phyloP scores from a whole-genome alignment of 2,113 vertebrate genomes.

The Phylloscopus trochiloides region DNA sequence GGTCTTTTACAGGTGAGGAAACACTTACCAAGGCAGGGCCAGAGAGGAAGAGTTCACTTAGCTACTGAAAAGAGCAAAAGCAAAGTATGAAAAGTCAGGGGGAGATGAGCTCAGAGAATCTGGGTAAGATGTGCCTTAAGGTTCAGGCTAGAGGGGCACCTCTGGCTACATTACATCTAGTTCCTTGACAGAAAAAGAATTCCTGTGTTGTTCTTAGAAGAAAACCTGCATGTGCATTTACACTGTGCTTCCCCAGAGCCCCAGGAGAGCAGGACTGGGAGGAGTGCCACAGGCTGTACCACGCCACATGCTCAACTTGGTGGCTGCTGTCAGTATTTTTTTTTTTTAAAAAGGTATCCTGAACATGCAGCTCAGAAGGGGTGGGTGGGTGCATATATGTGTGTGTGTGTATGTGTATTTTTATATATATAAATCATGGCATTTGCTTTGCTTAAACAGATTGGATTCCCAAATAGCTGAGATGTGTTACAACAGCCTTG shows the following conservation, averaged over 20 bases:
- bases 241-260: not conserved
- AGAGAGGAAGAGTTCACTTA: not conserved
- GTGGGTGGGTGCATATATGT: not conserved
- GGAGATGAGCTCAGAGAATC: not conserved
- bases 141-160: not conserved
- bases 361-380: not conserved
- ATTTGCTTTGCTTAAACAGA: not conserved
- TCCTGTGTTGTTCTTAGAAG: not conserved
- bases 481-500: constrained; percentile 15
- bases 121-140: not conserved
- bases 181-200: not conserved
- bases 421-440: not conserved
- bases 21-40: not conserved
- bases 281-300: rapidly evolving
- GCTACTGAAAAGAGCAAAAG: not conserved
- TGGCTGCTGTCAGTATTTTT: not conserved
- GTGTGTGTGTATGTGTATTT: not conserved
- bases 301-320: rapidly evolving
- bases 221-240: not conserved
- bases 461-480: not conserved
- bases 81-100: not conserved
- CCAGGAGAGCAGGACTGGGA: not conserved
- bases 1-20: not conserved
- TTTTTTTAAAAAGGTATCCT: not conserved
- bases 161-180: not conserved